phyloP scores from a whole-genome alignment of 2,888 invertebrate species.

The Tenthredo scrophulariae region DNA sequence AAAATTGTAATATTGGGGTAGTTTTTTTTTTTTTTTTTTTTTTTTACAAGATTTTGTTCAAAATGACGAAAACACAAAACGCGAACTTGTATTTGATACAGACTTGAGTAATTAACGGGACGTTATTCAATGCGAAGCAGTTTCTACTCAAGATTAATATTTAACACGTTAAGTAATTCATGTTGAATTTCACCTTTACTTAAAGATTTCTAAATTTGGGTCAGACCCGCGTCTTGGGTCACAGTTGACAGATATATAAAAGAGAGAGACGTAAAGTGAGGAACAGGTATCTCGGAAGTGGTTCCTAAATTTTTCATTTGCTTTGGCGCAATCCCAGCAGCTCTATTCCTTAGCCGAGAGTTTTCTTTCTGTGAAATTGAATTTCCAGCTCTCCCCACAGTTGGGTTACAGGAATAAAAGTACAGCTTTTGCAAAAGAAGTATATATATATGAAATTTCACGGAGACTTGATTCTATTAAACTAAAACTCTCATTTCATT shows the following conservation, averaged over 20 bases:
- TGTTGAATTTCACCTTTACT: not conserved
- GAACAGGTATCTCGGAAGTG: conserved; percentile 30
- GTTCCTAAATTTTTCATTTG: conserved; percentile 27
- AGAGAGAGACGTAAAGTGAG: not conserved
- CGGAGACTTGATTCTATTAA: not conserved
- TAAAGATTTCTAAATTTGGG: conserved; percentile 13
- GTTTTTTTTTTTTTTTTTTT: too few species aligned
- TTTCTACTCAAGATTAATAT: not conserved
- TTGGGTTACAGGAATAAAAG: not conserved
- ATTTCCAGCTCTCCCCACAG: not conserved
- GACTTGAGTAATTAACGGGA: not conserved
- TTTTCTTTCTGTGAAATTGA: conserved; percentile 23
- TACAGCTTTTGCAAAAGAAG: not conserved
- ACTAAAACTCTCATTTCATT: not conserved
- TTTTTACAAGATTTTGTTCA: not conserved
- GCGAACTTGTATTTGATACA: not conserved
- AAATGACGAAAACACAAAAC: not conserved
- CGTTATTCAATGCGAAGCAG: not conserved
- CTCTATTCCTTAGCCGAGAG: not conserved
- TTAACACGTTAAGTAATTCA: not conserved
- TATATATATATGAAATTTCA: not conserved
- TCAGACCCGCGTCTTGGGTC: conserved; percentile 2
- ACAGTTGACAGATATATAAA: conserved; percentile 16
- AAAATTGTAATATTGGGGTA: not conserved
- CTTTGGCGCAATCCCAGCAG: conserved; percentile 12